These are phyloP conservation scores for Ennomos quercinarius DNA, from an alignment of 2,888 invertebrate species.

Conservation along the genomic window DNA sequence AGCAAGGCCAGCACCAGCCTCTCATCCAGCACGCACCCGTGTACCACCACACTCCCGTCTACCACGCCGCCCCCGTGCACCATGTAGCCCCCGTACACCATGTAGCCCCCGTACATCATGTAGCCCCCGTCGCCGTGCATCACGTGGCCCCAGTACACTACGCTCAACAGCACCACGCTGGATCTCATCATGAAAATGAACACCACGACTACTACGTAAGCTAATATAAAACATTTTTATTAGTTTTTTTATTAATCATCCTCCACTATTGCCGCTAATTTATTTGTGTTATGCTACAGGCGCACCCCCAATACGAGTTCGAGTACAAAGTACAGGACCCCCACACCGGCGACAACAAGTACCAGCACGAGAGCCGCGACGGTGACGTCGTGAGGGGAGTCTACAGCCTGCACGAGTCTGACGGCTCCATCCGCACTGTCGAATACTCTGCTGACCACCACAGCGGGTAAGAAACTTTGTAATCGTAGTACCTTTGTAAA, in stretches of 20 bases:
- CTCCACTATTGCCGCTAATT: too few species aligned
- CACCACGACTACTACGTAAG: slow-evolving; percentile 64
- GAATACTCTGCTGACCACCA: slow-evolving; percentile 82
- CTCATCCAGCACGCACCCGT: slow-evolving; percentile 30
- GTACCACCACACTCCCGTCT: slow-evolving; percentile 34
- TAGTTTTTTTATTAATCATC: too few species aligned
- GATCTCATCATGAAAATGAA: slow-evolving; percentile 44
- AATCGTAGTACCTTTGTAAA: too few species aligned
- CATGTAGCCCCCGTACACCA: slow-evolving; percentile 35
- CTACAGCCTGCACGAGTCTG: slow-evolving; percentile 85
- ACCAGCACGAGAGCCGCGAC: slow-evolving; percentile 80
- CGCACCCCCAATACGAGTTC: slow-evolving; percentile 83
- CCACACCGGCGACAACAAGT: slow-evolving; percentile 85
- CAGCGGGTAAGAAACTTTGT: slow-evolving; percentile 64
- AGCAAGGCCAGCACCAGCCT: slow-evolving; percentile 23
- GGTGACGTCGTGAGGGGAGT: slow-evolving; percentile 84
- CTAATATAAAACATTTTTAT: slow-evolving; percentile 5
- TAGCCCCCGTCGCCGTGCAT: slow-evolving; percentile 15
- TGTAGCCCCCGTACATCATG: slow-evolving; percentile 20
- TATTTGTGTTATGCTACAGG: slow-evolving; percentile 42
- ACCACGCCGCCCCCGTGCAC: slow-evolving; percentile 31
- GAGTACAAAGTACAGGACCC: slow-evolving; percentile 81
- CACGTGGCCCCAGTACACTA: slow-evolving; percentile 34
- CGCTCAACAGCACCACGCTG: slow-evolving; percentile 29
- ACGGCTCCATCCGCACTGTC: slow-evolving; percentile 83